Conservation (phyloP, 2,888 invertebrate species). For the Meliscaeva auricollis region DNA sequence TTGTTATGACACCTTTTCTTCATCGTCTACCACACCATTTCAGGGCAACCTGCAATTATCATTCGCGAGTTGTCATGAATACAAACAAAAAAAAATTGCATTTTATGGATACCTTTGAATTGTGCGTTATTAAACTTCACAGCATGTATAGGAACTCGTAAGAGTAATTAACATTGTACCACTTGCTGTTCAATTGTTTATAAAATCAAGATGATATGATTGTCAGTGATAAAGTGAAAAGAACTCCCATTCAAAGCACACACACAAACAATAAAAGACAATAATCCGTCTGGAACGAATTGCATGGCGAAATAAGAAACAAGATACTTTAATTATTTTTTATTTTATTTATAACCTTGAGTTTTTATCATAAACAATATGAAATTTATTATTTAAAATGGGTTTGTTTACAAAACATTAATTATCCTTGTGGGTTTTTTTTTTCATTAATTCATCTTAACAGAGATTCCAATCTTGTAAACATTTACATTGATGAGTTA, state of each 20-base stretch:
- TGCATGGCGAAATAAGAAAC: conserved; percentile 13
- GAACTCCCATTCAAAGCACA: conserved; percentile 1
- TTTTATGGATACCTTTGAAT: conserved; percentile 21
- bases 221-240: conserved; percentile 23
- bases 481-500: too few species aligned
- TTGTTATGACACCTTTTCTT: conserved; percentile 3
- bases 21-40: conserved; percentile 7
- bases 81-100: background rate
- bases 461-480: too few species aligned
- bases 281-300: conserved; percentile 12
- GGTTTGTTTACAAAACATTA: conserved; percentile 11
- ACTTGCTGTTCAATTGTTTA: conserved; percentile 11
- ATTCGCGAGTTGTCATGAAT: conserved; percentile 18
- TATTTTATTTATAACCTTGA: conserved; percentile 31
- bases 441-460: too few species aligned
- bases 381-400: background rate
- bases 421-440: background rate
- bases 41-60: conserved; percentile 10
- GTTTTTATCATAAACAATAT: background rate
- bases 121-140: conserved; percentile 18
- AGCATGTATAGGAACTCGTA: background rate
- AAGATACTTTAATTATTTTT: conserved; percentile 20
- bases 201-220: background rate
- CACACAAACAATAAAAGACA: background rate
- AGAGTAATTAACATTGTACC: conserved; percentile 33